Evolutionary conservation across 2,888 invertebrate genomes (phyloP).

Genomic region (Zonitis immaculata): DNA sequence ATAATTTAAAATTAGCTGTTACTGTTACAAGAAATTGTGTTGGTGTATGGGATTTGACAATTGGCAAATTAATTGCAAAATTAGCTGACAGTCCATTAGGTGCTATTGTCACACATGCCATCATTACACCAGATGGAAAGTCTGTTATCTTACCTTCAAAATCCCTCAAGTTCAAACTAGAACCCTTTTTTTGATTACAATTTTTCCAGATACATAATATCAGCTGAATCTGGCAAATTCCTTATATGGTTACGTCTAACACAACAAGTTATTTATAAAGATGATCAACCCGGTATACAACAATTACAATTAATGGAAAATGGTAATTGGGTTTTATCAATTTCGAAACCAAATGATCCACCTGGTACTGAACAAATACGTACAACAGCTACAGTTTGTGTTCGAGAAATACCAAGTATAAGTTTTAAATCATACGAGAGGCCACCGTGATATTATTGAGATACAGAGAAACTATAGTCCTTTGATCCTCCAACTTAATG

Average conservation of each 20-base stretch:
- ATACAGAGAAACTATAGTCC: no score
- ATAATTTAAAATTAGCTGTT: constrained; percentile 75
- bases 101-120: constrained; percentile 90
- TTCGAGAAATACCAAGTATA: constrained; percentile 73
- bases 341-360: constrained; percentile 63
- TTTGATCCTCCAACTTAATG: no score
- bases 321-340: constrained; percentile 68
- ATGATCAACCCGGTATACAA: constrained; percentile 75
- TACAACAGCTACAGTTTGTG: constrained; percentile 61
- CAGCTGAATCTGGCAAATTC: constrained; percentile 88
- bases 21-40: constrained; percentile 93
- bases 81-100: constrained; percentile 88
- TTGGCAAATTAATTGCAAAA: constrained; percentile 79
- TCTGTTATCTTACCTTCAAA: no score
- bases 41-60: constrained; percentile 89
- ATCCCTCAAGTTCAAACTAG: no score
- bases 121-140: constrained; percentile 80
- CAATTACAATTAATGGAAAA: constrained; percentile 72
- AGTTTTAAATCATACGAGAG: no score
- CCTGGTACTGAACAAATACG: constrained; percentile 62
- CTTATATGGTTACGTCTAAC: constrained; percentile 81
- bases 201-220: constrained; percentile 64
- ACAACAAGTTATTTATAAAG: constrained; percentile 72
- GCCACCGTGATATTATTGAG: no score
- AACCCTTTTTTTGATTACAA: no score